phyloP scores from a whole-genome alignment of 2,113 vertebrate genomes.

The Spheniscus mendiculus region DNA sequence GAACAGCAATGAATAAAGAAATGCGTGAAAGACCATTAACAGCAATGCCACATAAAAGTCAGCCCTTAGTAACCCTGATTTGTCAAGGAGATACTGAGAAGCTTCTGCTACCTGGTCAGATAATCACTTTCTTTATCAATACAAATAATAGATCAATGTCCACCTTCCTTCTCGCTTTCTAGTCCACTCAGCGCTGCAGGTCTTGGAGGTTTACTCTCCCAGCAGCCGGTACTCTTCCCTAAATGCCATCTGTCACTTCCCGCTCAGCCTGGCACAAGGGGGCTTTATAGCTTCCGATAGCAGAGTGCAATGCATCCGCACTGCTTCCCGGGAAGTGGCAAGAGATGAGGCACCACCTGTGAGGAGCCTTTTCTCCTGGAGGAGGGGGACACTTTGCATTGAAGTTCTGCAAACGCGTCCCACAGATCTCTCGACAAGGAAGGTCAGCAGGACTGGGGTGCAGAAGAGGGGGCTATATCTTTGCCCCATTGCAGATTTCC shows the following conservation, averaged over 20 bases:
- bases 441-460: background rate
- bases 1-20: background rate
- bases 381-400: background rate
- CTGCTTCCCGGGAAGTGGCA: background rate
- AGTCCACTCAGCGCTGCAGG: background rate
- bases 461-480: background rate
- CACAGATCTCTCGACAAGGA: background rate
- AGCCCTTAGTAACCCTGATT: background rate
- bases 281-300: background rate
- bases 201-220: background rate
- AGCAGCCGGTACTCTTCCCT: background rate
- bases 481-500: background rate
- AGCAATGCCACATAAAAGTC: background rate
- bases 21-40: background rate
- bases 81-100: background rate
- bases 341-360: too few species aligned
- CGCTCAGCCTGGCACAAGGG: background rate
- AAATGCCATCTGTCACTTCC: background rate
- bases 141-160: background rate
- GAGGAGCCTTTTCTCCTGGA: background rate
- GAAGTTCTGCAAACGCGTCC: rapidly evolving
- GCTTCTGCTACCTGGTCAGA: background rate
- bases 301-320: background rate
- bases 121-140: background rate
- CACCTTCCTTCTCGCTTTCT: background rate